Evolutionary conservation across 1,140 invertebrate genomes (phyloP), one percentile per base, ranked within the genome.

Genomic region (Drosophila ogumai): DNA sequence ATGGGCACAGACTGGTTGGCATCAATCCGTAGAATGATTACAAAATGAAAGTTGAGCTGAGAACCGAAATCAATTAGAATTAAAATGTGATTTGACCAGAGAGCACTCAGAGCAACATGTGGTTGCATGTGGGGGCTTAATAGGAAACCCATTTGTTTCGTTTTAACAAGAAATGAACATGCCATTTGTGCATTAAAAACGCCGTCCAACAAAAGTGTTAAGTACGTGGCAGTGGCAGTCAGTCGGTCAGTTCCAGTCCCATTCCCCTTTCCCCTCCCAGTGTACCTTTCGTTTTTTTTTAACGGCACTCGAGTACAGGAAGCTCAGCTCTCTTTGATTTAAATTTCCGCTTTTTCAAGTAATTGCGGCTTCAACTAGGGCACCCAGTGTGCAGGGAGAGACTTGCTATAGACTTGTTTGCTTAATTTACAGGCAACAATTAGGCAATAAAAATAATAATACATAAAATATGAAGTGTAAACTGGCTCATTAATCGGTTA

Each of bases 161-260:
- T 63, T 78, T 81, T 64, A 81, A 81, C 69, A 81, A 72, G 63
- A 67, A 60, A 50, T 43, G 55, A 90, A 74, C 85, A 88, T 88
- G 85, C 85, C 80, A 88, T 90, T 79, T 90, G 81, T 90, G 77
- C 76, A 88, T 88, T 90, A 88, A 90, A 58, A 68, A 28, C 25
- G 74, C 54, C 69, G 54, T 36, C 74, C 75, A 59, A 65, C 67
- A 75, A 81, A 75, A 64, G 85, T 88, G 85, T 85, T 85, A 88
- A 88, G 78, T 88, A 75, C 54, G 65, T 78, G 47, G 47, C 68
- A 57, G 69, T 65, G 88, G 61, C 50, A 74, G 80, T 66, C 65
- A 38, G 75, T 66, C 47, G 66, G 50, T 55, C 60, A 72, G 19
- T 50, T 54, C 47, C 31, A n/a, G 15, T 22, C 32, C 17, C 41